These are phyloP conservation scores for Papilio machaon DNA, from an alignment of 1,140 invertebrate species.

Conservation along the genomic window DNA sequence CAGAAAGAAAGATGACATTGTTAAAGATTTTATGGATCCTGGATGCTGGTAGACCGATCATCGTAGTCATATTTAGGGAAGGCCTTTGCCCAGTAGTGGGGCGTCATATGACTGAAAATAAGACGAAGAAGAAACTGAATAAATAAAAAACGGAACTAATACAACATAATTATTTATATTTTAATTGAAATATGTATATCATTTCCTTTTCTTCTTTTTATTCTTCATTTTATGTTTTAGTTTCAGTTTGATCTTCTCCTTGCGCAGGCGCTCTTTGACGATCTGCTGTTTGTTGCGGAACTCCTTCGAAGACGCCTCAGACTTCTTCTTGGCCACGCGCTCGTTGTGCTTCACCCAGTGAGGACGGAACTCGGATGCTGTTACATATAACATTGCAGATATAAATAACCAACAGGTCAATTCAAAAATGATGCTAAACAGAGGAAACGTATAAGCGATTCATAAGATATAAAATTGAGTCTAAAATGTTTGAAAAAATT, in stretches of 20 bases:
- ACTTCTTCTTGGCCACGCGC: conserved; percentile 69
- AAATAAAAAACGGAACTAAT: neutral
- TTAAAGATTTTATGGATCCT: no score
- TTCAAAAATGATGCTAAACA: no score
- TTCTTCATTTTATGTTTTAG: conserved; percentile 71
- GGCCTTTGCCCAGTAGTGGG: no score
- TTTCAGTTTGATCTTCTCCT: conserved; percentile 77
- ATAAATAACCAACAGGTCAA: conserved; percentile 33
- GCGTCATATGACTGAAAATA: no score
- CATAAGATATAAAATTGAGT: no score
- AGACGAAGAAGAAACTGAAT: no score
- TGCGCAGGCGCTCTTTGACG: conserved; percentile 77
- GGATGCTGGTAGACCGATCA: no score
- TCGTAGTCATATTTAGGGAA: no score
- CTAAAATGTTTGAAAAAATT: no score
- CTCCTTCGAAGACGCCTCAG: conserved; percentile 65
- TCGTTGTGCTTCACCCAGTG: conserved; percentile 81
- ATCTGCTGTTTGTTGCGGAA: conserved; percentile 79
- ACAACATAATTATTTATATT: neutral
- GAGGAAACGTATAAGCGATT: no score
- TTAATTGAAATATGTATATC: conserved; percentile 41
- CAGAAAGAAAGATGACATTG: no score
- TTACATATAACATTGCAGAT: conserved; percentile 30
- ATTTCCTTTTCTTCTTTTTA: conserved; percentile 70
- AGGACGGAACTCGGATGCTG: conserved; percentile 79